Evolutionary conservation across 2,888 invertebrate genomes (phyloP).

Genomic region (Coremacera marginata): DNA sequence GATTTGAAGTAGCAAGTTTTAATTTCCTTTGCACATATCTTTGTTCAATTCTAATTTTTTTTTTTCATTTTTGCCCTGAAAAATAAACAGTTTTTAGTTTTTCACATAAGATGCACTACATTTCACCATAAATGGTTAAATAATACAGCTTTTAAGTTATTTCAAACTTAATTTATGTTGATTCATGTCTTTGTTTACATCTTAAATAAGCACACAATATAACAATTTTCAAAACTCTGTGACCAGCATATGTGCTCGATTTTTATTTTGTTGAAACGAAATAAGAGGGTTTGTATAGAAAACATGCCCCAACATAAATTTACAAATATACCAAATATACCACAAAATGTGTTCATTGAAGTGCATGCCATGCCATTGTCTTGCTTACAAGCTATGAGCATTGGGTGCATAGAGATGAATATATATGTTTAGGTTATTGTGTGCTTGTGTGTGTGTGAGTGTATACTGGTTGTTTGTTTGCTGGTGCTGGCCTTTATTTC

Average conservation of each 20-base stretch:
- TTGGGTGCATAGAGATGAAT: no score
- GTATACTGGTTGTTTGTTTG: background rate
- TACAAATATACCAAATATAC: conserved; percentile 8
- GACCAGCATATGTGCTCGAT: background rate
- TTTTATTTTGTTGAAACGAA: background rate
- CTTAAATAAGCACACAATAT: background rate
- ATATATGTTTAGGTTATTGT: background rate
- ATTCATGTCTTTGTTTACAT: no score
- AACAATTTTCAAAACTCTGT: background rate
- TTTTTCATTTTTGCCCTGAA: no score
- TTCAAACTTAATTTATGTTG: no score
- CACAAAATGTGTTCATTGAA: background rate
- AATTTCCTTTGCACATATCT: no score
- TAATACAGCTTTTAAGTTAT: no score
- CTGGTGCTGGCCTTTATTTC: conserved; percentile 11
- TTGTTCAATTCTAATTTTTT: no score
- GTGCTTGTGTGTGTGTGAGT: background rate
- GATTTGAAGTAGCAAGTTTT: no score
- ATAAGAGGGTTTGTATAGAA: conserved; percentile 25
- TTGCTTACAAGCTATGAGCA: no score
- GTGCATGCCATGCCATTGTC: background rate
- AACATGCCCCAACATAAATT: conserved; percentile 20
- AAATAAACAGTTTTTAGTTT: no score
- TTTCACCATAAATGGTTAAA: no score
- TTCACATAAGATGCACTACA: no score